Percentiles rank a stretch among this genome's conserved stretches.
These are phyloP conservation scores for Dermolepida albohirtum DNA, from an alignment of 2,888 invertebrate genomes.

Conservation along the genomic window DNA sequence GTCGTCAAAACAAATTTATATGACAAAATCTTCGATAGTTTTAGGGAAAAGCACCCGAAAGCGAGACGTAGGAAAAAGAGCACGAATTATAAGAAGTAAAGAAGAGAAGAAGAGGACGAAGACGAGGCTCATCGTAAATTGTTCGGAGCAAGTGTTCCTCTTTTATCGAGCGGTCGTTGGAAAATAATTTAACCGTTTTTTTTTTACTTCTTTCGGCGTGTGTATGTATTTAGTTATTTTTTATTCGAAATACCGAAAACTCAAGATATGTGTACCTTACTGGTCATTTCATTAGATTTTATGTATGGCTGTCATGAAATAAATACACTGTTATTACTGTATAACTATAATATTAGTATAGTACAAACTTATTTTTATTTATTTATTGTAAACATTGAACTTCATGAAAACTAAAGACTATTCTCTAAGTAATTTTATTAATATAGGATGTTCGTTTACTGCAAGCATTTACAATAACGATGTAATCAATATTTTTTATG, in stretches of 20 bases:
- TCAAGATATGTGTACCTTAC: constrained; percentile 20
- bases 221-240: constrained; percentile 19
- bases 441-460: no score
- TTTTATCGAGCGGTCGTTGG: constrained; percentile 33
- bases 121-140: constrained; percentile 32
- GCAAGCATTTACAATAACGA: no score
- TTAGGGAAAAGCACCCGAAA: constrained; percentile 22
- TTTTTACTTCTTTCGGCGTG: constrained; percentile 19
- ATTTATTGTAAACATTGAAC: no score
- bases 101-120: constrained; percentile 28
- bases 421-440: no score
- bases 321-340: no score
- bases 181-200: constrained; percentile 32
- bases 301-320: background rate
- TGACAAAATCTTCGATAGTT: constrained; percentile 34
- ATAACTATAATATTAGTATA: no score
- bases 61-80: constrained; percentile 15
- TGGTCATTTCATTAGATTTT: constrained; percentile 1
- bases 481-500: no score
- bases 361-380: no score
- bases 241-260: constrained; percentile 21
- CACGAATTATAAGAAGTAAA: constrained; percentile 1
- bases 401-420: no score
- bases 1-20: constrained; percentile 38
- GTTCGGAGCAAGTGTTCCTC: constrained; percentile 33